Evolutionary conservation across 2,797 vertebrate genomes (phyloP).

Genomic region (Phrynocephalus vlangalii): DNA sequence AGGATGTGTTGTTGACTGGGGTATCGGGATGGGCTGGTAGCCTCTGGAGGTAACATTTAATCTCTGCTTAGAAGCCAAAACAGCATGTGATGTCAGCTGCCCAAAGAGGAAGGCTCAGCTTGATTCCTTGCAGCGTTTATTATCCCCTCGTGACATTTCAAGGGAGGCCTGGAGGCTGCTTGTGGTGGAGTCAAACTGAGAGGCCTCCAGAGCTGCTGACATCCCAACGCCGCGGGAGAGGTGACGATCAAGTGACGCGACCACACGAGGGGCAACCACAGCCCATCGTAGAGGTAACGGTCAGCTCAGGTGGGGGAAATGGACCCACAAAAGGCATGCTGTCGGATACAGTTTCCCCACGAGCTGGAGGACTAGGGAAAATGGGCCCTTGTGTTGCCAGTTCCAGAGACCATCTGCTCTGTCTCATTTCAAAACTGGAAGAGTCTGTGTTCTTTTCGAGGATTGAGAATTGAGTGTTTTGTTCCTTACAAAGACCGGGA

Average conservation of each 20-base stretch:
- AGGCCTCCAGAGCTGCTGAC: not conserved
- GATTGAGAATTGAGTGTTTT: not conserved
- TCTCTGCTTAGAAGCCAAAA: conserved; percentile 27
- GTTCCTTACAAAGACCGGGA: not conserved
- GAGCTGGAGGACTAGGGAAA: not conserved
- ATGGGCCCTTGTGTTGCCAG: not conserved
- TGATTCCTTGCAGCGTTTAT: conserved; percentile 38
- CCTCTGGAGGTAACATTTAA: too few species aligned
- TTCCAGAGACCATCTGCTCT: not conserved
- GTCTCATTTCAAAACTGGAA: not conserved
- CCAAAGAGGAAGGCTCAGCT: not conserved
- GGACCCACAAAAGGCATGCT: not conserved
- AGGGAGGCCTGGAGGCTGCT: not conserved
- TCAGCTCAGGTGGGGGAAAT: not conserved
- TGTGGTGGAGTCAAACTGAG: not conserved
- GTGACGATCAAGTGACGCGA: not conserved
- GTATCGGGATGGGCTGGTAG: too few species aligned
- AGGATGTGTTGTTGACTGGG: too few species aligned
- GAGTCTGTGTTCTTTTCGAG: not conserved
- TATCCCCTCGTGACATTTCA: conserved; percentile 14
- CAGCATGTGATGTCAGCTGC: not conserved
- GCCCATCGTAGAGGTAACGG: not conserved
- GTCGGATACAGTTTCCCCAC: too few species aligned
- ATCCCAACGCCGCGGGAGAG: not conserved
- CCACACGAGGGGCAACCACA: not conserved